Evolutionary conservation across 2,113 vertebrate species (phyloP), one percentile per base, ranked within the genome.

Genomic region (Oceanites oceanicus): DNA sequence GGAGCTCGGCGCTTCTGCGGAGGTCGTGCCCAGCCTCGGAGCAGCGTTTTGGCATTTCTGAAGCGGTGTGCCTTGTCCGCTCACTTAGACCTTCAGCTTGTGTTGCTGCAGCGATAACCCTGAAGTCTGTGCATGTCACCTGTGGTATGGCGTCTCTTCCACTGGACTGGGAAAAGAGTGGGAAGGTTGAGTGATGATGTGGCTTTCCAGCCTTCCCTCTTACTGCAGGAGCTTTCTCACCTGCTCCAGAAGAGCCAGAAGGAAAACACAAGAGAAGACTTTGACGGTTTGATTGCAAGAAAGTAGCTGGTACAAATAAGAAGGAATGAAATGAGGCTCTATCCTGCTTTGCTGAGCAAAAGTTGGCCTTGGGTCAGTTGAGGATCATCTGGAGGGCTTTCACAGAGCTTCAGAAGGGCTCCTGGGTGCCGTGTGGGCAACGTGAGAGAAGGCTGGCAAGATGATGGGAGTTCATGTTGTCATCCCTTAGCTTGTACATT

Each of bases 11-110:
- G 5, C 20, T 17, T 30, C 55, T 15, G 13, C 3, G 1, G 34
- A 27, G 29, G 34, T 67, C 49, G 0, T 49, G 32, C 30, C 32
- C 36, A 7, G 13, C 25, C 67, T 19, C 7, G 3, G 27, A 63
- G 76, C 42, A 72, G 52, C 9, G 0, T 47, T 58, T 15, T 30
- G 80, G 62, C 34, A 17, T 27, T 29, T 20, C 45, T 38, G 87
- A 15, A 73, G 62, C 17, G 0, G 5, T 8, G 4, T 1, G 4
- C 7, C 1, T 44, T 63, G 38, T 80, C 58, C 7, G 1, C 73
- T 65, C 10, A 0, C 67, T n/a, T 12, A n/a, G 56, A 16, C 34
- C 72, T 58, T 67, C 81, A 25, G 52, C 65, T 74, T 45, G 11
- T 26, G 0, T 26, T 16, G 50, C 67, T n/a, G 83, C 70, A 18